Percentiles rank a stretch among this genome's conserved stretches.
These are phyloP conservation scores for Elysia crispata DNA, from an alignment of 2,888 invertebrate genomes.

Conservation along the genomic window DNA sequence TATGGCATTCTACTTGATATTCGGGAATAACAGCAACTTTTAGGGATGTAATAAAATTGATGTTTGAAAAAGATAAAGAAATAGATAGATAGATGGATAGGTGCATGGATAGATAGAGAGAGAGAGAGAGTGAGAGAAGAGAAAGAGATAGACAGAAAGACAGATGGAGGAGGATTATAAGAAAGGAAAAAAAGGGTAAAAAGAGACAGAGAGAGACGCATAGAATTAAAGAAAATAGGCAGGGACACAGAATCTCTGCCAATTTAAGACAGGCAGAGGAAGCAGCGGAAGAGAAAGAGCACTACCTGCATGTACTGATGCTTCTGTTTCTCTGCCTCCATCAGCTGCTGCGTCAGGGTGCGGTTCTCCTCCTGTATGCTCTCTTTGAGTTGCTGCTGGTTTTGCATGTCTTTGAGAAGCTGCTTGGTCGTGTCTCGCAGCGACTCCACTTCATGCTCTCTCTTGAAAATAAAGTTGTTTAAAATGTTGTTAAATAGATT, in stretches of 20 bases:
- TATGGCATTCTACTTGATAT: background rate
- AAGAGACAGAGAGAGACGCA: conserved; percentile 21
- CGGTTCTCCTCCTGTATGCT: conserved; percentile 62
- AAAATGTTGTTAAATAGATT: too few relatives aligned
- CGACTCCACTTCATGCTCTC: conserved; percentile 43
- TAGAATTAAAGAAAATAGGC: background rate
- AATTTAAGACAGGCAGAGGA: background rate
- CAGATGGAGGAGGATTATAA: background rate
- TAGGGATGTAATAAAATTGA: background rate
- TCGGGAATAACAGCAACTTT: background rate
- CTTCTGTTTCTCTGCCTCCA: conserved; percentile 52
- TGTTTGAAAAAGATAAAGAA: conserved; percentile 21
- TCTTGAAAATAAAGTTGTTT: conserved; percentile 20
- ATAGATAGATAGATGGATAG: too few relatives aligned
- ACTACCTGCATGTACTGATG: conserved; percentile 43
- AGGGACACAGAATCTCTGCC: background rate
- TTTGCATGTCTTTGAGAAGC: conserved; percentile 63
- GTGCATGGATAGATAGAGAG: too few relatives aligned
- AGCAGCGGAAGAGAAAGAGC: background rate
- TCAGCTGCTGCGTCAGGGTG: conserved; percentile 60
- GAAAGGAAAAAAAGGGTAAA: conserved; percentile 2
- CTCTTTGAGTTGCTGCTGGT: conserved; percentile 59
- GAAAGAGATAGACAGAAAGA: too few relatives aligned
- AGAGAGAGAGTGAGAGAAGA: conserved; percentile 23
- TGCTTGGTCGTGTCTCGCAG: conserved; percentile 55